Percentiles rank a stretch among this genome's conserved stretches.
These are phyloP conservation scores for Etheostoma nigrum DNA, from an alignment of 2,797 vertebrate species.

Conservation along the genomic window DNA sequence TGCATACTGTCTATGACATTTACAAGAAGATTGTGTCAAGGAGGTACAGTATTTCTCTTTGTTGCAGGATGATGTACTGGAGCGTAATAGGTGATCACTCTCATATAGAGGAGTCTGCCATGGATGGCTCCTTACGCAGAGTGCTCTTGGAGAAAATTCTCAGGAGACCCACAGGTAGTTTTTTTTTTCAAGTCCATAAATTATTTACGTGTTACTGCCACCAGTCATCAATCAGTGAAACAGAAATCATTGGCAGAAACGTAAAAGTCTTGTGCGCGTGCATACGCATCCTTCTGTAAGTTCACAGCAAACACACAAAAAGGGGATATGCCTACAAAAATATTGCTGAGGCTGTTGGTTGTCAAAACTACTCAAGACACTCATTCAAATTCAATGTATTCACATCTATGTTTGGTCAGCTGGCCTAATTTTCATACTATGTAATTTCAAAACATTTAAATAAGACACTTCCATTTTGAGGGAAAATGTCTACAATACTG, in stretches of 20 bases:
- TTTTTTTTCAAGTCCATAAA: constrained; percentile 2
- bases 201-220: background rate
- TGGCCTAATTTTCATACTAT: background rate
- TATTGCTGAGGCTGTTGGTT: background rate
- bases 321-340: background rate
- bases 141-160: constrained; percentile 95
- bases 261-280: background rate
- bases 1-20: background rate
- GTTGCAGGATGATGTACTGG: constrained; percentile 98
- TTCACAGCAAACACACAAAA: background rate
- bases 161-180: constrained; percentile 94
- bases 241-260: background rate
- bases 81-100: constrained; percentile 96
- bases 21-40: background rate
- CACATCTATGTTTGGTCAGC: background rate
- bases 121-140: constrained; percentile 96
- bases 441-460: background rate
- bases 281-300: background rate
- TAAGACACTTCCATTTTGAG: background rate
- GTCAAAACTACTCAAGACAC: background rate
- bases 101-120: constrained; percentile 96
- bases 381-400: background rate
- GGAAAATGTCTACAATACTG: background rate
- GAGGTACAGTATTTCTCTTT: constrained; percentile 24
- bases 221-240: background rate